Percentiles rank a stretch among this genome's conserved stretches.
phyloP scores from a whole-genome alignment of 2,113 vertebrate species.

The Limanda limanda region DNA sequence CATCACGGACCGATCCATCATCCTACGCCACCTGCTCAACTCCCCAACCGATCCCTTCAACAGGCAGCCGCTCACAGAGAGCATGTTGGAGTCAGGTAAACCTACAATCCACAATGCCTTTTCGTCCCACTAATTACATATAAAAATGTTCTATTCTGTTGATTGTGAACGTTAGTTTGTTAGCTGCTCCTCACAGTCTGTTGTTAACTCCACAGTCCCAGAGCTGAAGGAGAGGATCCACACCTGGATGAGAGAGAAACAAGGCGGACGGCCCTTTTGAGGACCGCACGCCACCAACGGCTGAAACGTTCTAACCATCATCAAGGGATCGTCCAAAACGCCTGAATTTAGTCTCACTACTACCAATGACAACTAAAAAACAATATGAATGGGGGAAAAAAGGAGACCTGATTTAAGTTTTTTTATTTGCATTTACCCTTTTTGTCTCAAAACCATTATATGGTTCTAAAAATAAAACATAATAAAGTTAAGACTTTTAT shows the following conservation, averaged over 20 bases:
- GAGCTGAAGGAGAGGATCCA: slow-evolving; percentile 97
- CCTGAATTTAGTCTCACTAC: slow-evolving; percentile 70
- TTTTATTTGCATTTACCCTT: slow-evolving; percentile 71
- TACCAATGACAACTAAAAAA: slow-evolving; percentile 55
- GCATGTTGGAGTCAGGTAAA: slow-evolving; percentile 97
- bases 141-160: not conserved
- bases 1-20: slow-evolving; percentile 97
- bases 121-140: not conserved
- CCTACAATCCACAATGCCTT: not conserved
- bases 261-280: slow-evolving; percentile 84
- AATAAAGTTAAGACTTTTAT: slow-evolving; percentile 87
- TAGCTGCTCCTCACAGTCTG: slow-evolving; percentile 5
- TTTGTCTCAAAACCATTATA: slow-evolving; percentile 75
- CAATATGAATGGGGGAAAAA: slow-evolving; percentile 50
- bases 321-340: slow-evolving; percentile 72
- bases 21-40: slow-evolving; percentile 95
- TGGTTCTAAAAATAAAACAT: slow-evolving; percentile 80
- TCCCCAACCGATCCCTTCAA: slow-evolving; percentile 98
- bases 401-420: slow-evolving; percentile 59
- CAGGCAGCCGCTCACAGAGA: slow-evolving; percentile 95
- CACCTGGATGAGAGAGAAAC: slow-evolving; percentile 97
- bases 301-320: slow-evolving; percentile 48
- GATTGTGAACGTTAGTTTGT: not conserved
- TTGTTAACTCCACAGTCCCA: slow-evolving; percentile 84
- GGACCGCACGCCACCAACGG: slow-evolving; percentile 37